Evolutionary conservation across 2,113 vertebrate genomes (phyloP), one percentile per base, ranked within the genome.

Genomic region (Caranx melampygus): DNA sequence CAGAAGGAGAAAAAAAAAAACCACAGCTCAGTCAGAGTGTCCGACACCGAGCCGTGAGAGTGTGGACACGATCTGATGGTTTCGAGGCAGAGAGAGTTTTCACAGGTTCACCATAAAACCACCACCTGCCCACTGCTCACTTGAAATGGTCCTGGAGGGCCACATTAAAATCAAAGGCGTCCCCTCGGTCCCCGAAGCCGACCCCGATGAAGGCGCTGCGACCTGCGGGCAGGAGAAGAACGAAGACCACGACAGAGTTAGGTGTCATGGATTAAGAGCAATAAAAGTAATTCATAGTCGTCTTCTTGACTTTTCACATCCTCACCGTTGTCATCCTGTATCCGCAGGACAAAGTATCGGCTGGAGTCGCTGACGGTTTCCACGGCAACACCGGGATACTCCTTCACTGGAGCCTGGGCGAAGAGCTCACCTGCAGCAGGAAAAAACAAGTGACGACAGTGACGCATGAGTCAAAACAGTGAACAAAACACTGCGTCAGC

Each of bases 111-210:
- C 2, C 15, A 6, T 6, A 0, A 15, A 72, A 44, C n/a, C 49
- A 26, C n/a, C 49, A 26, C 52, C 0, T 11, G 1, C 10, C 34
- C 65, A 11, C 3, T 14, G 14, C 84, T 87, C 89, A 98, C 98
- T 98, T 99, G 93, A 99, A 99, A 86, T 99, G 98, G 91, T 99
- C 97, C 92, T 99, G 98, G 83, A 99, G 92, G 67, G 98, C 92
- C 66, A 99, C 98, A 20, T 98, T 99, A 89, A 99, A 99, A 89
- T 99, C 98, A 71, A 99, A 99, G 15, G 97, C 95, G 81, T 99
- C 98, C 12, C 97, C 98, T 74, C 97, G 91, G 91, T 99, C 97
- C 4, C 94, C 94, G 66, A 99, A 99, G 67, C 98, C 98, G 44
- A 99, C 96, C 60, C 97, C 98, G 62, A 99, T 98, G 87, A 99